Conservation (phyloP, 2,888 invertebrate genomes). For the Willowsia nigromaculata region DNA sequence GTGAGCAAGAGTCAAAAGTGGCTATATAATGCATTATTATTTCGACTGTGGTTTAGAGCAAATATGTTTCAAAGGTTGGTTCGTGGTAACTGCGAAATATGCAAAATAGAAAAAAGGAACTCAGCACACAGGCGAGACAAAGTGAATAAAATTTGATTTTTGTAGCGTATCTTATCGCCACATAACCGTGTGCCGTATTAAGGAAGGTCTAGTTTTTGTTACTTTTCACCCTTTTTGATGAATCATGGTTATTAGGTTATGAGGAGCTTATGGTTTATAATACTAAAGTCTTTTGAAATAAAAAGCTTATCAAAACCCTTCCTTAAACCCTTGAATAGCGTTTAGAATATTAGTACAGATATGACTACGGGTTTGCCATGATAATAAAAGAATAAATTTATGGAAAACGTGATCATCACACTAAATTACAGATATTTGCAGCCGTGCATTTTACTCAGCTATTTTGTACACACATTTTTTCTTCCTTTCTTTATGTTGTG, state of each 20-base stretch:
- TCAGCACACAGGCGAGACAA: background rate
- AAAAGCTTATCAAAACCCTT: background rate
- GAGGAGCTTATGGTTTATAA: background rate
- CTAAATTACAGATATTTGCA: constrained; percentile 48
- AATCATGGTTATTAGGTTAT: constrained; percentile 64
- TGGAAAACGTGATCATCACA: constrained; percentile 61
- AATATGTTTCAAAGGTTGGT: background rate
- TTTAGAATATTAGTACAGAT: background rate
- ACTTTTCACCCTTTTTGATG: constrained; percentile 49
- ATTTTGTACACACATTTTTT: background rate
- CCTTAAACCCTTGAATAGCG: background rate
- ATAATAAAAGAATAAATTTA: constrained; percentile 34
- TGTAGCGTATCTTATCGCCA: background rate
- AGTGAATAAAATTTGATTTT: background rate
- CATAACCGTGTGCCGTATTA: background rate
- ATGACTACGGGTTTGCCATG: background rate
- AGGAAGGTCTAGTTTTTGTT: constrained; percentile 15
- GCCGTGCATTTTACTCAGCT: too few relatives aligned
- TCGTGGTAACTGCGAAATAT: background rate
- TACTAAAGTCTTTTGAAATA: background rate
- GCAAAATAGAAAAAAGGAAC: background rate
- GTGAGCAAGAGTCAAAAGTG: background rate
- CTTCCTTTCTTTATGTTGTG: background rate
- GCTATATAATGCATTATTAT: background rate
- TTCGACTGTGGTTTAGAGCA: background rate